Evolutionary conservation across 1,140 invertebrate genomes (phyloP), one percentile per base, ranked within the genome.

Genomic region (Drosophila yakuba): DNA sequence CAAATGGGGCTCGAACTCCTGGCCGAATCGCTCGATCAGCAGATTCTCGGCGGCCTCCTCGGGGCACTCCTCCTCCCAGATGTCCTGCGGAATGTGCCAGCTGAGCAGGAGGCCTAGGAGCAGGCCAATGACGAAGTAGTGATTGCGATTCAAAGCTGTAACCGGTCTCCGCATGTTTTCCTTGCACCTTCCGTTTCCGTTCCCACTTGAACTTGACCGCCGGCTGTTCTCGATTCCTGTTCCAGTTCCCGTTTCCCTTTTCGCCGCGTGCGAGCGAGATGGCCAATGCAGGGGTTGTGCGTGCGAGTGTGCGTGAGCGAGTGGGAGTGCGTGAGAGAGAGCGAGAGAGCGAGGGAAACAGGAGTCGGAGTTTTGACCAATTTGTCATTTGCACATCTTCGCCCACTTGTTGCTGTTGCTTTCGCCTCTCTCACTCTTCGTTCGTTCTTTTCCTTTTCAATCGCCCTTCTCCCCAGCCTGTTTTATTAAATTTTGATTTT

Each of bases 1-100:
- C 32, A 92, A 63, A 66, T 92, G 91, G 17, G 91, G 92, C 72
- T 92, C 91, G 75, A 92, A 92, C 43, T 92, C 91, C 71, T 92
- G 88, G 38, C 91, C 90, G 51, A 92, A 91, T 23, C 82, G 85
- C 62, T 86, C 86, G 60, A 92, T 90, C 2, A 85, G 47, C 50
- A 80, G 72, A 77, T 89, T 90, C 51, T 91, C 90, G 45, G 88
- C 81, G 2, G 58, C 72, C 60, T 92, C 75, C 61, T 92, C 90
- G 1, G 90, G 90, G 38, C 92, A 92, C 66, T 92, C 91, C 45
- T 92, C 88, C 50, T 92, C 75, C 86, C 89, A 85, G 32, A 86
- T 73, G 43, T 78, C 63, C 77, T 91, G 67, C 39, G 92, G 92
- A 45, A 92, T 78, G 51, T 78, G 91, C 43, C 80, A 82, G 60